Conservation (phyloP, 1,140 invertebrate species). For the Schlechtendalia chinensis region DNA sequence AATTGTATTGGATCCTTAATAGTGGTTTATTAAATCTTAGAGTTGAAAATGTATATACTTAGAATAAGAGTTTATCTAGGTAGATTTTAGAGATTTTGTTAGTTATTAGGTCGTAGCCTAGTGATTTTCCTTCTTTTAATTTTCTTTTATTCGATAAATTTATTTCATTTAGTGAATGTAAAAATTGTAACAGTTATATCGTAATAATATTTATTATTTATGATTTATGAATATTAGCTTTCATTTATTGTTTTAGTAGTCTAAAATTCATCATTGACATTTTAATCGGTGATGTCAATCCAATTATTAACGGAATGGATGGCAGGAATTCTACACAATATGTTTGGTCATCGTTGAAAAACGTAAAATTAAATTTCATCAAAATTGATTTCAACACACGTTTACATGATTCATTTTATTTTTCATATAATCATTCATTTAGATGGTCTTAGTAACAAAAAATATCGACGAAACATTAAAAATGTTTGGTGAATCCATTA, state of each 20-base stretch:
- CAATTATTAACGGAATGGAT: not conserved
- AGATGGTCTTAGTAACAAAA: conserved; percentile 1
- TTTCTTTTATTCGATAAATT: too few species aligned
- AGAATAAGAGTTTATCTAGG: too few species aligned
- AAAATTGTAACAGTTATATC: too few species aligned
- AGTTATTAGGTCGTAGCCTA: too few species aligned
- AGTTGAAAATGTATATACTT: too few species aligned
- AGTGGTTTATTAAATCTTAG: too few species aligned
- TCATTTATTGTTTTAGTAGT: not conserved
- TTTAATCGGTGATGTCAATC: not conserved
- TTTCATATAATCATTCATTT: not conserved
- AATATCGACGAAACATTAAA: conserved; percentile 2
- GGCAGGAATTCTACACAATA: not conserved
- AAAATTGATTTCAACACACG: not conserved
- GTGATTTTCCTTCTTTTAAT: too few species aligned
- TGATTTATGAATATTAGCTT: too few species aligned
- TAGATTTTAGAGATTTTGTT: too few species aligned
- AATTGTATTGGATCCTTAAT: too few species aligned
- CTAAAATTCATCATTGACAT: conserved; percentile 11
- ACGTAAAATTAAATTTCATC: not conserved
- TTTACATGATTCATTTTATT: not conserved
- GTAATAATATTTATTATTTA: too few species aligned
- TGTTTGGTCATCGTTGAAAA: not conserved
- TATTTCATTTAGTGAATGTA: too few species aligned
- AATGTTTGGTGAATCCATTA: conserved; percentile 4